Base-by-base conservation (phyloP, 37 sponge, comb jelly and placozoan genomes). In the Crambe crambe region DNA sequence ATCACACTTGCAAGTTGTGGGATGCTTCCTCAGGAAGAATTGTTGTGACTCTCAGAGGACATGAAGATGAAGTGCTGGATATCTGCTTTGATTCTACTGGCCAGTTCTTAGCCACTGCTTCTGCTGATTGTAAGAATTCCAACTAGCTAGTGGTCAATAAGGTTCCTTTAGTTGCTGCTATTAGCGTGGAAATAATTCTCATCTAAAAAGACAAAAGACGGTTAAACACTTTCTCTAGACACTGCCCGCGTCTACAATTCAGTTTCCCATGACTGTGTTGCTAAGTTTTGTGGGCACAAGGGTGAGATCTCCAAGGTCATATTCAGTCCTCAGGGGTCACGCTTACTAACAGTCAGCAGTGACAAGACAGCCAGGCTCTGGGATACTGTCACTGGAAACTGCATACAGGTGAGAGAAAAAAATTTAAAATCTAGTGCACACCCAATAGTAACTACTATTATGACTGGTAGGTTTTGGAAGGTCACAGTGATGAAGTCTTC, bases 401-500 rank as follows among this genome's bases (percentile, higher is more conserved):
- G 96, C 73, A 47, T 89, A 15, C 98, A 97, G 84, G 95, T 96
- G 43, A 20, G 76, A 44, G 25, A 27, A 2, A 39, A 8, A 20
- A 12, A 31, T 70, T 9, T 62, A 21, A 6, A n/a, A n/a, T 62
- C 20, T 29, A 68, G 21, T 8, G 5, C 68, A 10, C 37, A 5
- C 5, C 3, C 37, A 38, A 15, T 27, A 27, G 68, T 5, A 34
- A 2, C 37, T 68, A 3, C 15, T n/a, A 20, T 62, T 62, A 18
- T 62, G 25, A 30, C 17, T 8, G 63, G 64, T 88, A 96, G 94
- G 76, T 68, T 0, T 83, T 98, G 63, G 96, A 91, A 67, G 99
- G 99, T 9, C 99, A 98, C 58, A 76, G 86, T 22, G 99, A 98
- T 64, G 99, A 98, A 67, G 89, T 98, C 30, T 96, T 98, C 77